Percentiles rank a stretch among this genome's conserved stretches.
Conservation (phyloP, 2,113 vertebrate genomes). For the Eupsittula cactorum region DNA sequence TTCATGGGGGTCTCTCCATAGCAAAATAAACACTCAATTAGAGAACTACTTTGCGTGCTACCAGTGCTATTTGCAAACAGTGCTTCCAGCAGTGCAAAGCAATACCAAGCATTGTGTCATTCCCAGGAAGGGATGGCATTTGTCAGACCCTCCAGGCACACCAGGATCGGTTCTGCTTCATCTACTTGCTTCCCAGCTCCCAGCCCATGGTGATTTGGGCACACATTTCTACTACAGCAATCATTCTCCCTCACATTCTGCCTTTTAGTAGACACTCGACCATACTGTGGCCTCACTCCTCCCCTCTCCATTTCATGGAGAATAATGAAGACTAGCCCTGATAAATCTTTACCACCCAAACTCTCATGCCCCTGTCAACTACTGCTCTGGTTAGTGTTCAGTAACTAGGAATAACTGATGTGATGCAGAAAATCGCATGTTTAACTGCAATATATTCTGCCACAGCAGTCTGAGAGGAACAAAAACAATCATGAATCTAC, state of each 20-base stretch:
- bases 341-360: neutral
- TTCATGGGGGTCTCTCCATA: rapidly evolving
- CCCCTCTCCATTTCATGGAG: neutral
- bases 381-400: neutral
- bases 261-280: neutral
- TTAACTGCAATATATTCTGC: neutral
- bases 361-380: neutral
- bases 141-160: neutral
- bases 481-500: neutral
- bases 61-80: neutral
- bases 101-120: neutral
- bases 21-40: neutral
- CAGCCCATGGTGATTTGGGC: neutral
- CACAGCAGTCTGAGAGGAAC: neutral
- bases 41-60: neutral
- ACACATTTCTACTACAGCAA: neutral
- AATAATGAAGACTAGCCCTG: neutral
- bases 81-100: neutral
- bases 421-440: neutral
- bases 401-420: neutral
- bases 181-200: neutral
- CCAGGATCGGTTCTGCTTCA: neutral
- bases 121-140: neutral
- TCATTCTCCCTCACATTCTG: neutral
- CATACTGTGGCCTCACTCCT: neutral